Percentiles rank a stretch among this genome's conserved stretches.
phyloP scores from a whole-genome alignment of 64 coral and sea anemone genomes.

The Hydrozoanthus tunicans region DNA sequence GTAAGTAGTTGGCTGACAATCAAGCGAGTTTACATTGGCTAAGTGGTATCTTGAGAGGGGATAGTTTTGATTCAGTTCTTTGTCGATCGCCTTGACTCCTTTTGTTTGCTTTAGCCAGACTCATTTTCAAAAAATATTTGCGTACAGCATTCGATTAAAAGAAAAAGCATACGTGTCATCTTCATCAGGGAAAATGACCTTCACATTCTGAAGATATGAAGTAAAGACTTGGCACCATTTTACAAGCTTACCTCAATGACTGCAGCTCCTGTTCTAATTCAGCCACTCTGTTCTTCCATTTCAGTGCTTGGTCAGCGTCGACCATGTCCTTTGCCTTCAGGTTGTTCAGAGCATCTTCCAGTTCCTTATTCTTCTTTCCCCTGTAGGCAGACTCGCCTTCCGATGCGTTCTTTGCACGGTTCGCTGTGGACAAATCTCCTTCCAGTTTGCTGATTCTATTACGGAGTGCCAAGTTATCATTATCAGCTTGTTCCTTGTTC shows the following conservation, averaged over 20 bases:
- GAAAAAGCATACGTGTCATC: no score
- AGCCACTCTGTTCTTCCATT: conserved; percentile 86
- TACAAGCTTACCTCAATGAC: conserved; percentile 9
- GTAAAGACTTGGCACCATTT: no score
- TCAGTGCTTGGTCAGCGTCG: conserved; percentile 76
- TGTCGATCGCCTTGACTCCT: no score
- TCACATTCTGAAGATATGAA: no score
- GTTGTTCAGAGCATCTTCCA: conserved; percentile 78
- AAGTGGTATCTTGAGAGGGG: no score
- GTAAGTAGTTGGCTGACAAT: no score
- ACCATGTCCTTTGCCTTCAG: conserved; percentile 82
- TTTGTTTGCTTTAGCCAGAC: no score
- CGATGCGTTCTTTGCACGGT: conserved; percentile 77
- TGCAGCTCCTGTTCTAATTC: conserved; percentile 75
- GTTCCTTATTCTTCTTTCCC: conserved; percentile 72
- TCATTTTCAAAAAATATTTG: no score
- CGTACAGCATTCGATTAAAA: no score
- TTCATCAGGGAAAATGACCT: no score
- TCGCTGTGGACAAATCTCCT: conserved; percentile 70
- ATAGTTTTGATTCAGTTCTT: no score
- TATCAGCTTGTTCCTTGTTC: conserved; percentile 70
- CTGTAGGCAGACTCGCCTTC: conserved; percentile 84
- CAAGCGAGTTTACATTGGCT: no score
- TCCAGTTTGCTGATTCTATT: conserved; percentile 70
- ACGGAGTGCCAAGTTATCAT: conserved; percentile 54